Evolutionary conservation across 1,140 invertebrate species (phyloP), one percentile per base, ranked within the genome.

Genomic region (Physella acuta): DNA sequence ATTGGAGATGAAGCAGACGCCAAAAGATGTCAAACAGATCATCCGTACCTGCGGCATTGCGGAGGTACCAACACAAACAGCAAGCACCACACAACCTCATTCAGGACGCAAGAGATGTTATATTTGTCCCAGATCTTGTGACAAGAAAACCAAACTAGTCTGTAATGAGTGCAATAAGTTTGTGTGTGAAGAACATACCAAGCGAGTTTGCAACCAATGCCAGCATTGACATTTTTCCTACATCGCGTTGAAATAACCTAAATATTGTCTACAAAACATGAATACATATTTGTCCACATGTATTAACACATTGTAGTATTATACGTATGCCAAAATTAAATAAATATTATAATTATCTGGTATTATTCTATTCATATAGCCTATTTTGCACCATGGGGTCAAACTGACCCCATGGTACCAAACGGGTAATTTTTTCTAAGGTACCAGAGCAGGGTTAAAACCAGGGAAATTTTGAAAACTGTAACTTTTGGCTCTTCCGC

Each of bases 141-240:
- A 44, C 39, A 44, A 44, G 39, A 44, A 44, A 44, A 44, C 39
- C 39, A 44, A 44, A 44, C 39, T 44, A 44, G 39, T 44, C 39
- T 44, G 39, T 44, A 44, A 44, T 44, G 39, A 44, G 39, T 44
- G 39, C 20, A 44, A 44, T 44, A 8, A 44, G 39, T 44, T 20
- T 44, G 39, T 44, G 39, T 44, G 39, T 20, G 39, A 8, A 44
- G 39, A 44, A 44, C 39, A 44, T 44, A 44, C 8, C 20, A 44
- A 44, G 39, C 39, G 8, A 44, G 39, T 11, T 8, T 44, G 39
- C 39, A 44, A 44, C 20, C 39, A 44, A 8, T 44, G 39, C 39
- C 39, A n/a, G n/a, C n/a, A 44, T 44, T 20, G 20, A 44, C 39
- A 44, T 44, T 44, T 44, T 44, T 8, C 39, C 39, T 44, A 44